phyloP scores from a whole-genome alignment of 2,113 vertebrate genomes.

The Oenanthe melanoleuca region DNA sequence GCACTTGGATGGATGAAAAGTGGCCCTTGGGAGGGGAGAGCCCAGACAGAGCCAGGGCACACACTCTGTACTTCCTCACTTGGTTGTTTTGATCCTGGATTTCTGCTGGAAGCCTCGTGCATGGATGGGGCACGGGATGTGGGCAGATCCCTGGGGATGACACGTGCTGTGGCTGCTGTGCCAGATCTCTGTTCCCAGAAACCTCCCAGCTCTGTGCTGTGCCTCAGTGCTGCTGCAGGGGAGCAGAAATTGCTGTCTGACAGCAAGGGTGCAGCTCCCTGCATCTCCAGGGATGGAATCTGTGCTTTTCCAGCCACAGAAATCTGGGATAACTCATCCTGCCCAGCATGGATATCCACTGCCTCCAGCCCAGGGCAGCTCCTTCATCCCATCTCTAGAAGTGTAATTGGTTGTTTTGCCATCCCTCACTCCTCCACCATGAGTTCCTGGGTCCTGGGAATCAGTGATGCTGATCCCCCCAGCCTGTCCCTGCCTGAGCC shows the following conservation, averaged over 20 bases:
- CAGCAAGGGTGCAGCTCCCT: not conserved
- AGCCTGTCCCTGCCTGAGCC: not conserved
- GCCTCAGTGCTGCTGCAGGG: rapidly evolving
- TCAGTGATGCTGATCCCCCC: not conserved
- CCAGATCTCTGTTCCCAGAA: not conserved
- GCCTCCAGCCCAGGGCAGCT: not conserved
- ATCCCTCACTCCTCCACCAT: not conserved
- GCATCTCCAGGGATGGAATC: not conserved
- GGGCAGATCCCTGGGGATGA: not conserved
- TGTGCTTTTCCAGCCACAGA: not conserved
- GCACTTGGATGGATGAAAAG: not conserved
- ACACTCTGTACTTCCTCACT: rapidly evolving
- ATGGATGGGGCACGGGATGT: rapidly evolving
- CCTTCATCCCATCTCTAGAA: not conserved
- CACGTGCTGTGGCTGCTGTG: not conserved
- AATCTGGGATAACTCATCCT: not conserved
- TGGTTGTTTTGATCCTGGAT: rapidly evolving
- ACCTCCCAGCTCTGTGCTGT: rapidly evolving
- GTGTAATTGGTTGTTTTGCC: not conserved
- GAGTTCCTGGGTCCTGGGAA: not conserved
- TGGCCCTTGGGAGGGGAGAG: not conserved
- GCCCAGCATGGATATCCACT: rapidly evolving
- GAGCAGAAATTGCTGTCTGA: not conserved
- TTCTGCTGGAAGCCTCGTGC: not conserved
- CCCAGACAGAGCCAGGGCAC: not conserved